A percentile compares a stretch with the other conserved stretches of the same genome.
Evolutionary conservation across 2,797 vertebrate genomes (phyloP).

Genomic region (Apodemus agrarius): DNA sequence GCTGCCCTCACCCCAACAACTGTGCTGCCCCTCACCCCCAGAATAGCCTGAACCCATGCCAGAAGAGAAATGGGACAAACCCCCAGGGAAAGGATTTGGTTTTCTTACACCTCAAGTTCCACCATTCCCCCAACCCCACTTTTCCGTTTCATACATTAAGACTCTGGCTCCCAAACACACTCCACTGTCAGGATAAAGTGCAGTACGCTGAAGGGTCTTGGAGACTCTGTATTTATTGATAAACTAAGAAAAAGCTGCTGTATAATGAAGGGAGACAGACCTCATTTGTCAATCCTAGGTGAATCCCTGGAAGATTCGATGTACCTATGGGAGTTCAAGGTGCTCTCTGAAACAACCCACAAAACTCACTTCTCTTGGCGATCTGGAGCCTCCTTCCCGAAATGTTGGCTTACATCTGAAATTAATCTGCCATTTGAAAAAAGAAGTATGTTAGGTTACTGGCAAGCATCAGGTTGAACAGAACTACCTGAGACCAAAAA

Average conservation of each 20-base stretch:
- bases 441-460: slow-evolving; percentile 69
- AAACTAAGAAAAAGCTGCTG: background rate
- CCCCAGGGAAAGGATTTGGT: background rate
- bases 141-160: background rate
- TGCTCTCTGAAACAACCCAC: background rate
- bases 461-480: background rate
- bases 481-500: background rate
- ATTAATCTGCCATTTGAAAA: slow-evolving; percentile 92
- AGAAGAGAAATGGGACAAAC: background rate
- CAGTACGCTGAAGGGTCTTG: accelerated
- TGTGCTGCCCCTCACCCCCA: background rate
- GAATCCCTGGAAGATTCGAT: background rate
- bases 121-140: background rate
- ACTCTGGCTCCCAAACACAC: background rate
- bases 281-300: background rate
- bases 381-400: slow-evolving; percentile 95
- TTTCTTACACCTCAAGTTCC: background rate
- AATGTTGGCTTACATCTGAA: slow-evolving; percentile 98
- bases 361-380: slow-evolving; percentile 94
- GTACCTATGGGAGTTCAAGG: background rate
- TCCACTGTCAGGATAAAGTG: background rate
- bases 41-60: background rate
- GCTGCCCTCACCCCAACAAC: background rate
- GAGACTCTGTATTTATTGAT: background rate
- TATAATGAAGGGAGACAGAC: background rate